Evolutionary conservation across 2,113 vertebrate species (phyloP), one percentile per base, ranked within the genome.

Genomic region (Rhinoptilus africanus): DNA sequence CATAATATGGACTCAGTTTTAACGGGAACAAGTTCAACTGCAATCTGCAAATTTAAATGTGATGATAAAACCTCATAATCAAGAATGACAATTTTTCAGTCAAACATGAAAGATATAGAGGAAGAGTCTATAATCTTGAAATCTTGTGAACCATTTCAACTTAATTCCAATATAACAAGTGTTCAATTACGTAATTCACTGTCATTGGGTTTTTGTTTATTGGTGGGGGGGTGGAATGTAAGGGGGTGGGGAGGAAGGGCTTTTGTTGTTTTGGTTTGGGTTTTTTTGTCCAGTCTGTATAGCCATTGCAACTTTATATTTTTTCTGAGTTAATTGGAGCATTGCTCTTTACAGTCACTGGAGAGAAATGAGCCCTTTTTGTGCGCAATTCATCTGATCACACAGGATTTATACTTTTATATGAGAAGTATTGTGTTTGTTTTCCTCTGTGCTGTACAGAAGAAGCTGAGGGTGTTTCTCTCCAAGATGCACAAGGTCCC

Each of bases 171-270:
- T 79, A n/a, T 54, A 88, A 23, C 5, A 76, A 75, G 12, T 60
- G 47, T 62, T 94, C 11, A 50, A 5, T 64, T 63, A 2, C 2
- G 4, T 57, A 69, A 32, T 79, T 64, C 32, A 72, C 14, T 32
- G 26, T 8, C 45, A 15, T 18, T 35, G 14, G 0, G 2, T 32
- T 85, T 56, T 72, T 80, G 19, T 51, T 16, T 68, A 63, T 35
- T 57, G 27, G 9, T 1, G 32, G 5, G 14, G 13, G 5, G 12
- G 12, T 6, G 17, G 4, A 12, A 34, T n/a, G n/a, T n/a, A n/a
- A n/a, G 24, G 50, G 23, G 24, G 50, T 24, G 50, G 50, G 12
- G 12, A 26, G 45, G 30, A 22, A 8, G 8, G 16, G 3, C 14
- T 69, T 48, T 12, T 45, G 8, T 2, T 11, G 5, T 37, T 72